Conservation (phyloP, 1,140 invertebrate genomes). For the Adelges cooleyi region DNA sequence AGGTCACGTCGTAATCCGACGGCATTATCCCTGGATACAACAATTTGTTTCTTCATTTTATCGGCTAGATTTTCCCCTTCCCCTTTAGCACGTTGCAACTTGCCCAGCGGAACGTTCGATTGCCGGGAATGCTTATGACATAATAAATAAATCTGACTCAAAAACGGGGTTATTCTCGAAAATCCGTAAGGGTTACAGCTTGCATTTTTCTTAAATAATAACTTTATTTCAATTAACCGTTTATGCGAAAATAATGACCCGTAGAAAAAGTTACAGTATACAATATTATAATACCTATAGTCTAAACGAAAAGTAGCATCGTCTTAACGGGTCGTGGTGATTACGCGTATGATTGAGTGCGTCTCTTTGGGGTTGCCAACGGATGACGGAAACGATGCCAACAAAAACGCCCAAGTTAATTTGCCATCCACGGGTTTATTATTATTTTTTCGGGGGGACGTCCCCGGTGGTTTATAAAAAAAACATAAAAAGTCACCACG, state of each 20-base stretch:
- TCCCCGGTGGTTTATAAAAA: constrained; percentile 11
- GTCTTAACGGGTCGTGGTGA: background rate
- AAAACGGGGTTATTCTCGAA: too few species aligned
- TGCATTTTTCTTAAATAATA: too few species aligned
- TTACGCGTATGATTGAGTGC: constrained; percentile 20
- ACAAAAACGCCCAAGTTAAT: constrained; percentile 28
- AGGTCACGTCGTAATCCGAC: constrained; percentile 10
- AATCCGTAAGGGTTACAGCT: too few species aligned
- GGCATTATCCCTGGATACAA: constrained; percentile 3
- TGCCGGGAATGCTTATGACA: too few species aligned
- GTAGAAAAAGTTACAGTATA: too few species aligned
- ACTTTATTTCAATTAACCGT: too few species aligned
- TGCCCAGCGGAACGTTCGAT: too few species aligned
- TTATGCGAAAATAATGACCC: too few species aligned
- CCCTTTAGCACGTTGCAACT: too few species aligned
- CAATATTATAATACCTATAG: too few species aligned
- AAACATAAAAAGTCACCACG: background rate
- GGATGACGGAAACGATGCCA: constrained; percentile 24
- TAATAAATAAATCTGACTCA: too few species aligned
- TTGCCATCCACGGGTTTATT: constrained; percentile 25
- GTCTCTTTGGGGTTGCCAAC: constrained; percentile 18
- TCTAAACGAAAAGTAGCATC: too few species aligned
- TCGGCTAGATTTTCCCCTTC: background rate
- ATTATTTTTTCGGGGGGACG: constrained; percentile 23
- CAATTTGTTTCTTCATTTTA: constrained; percentile 7